Evolutionary conservation across 2,888 invertebrate genomes (phyloP), one percentile per base, ranked within the genome.

Genomic region (Ditylenchus weischeri): DNA sequence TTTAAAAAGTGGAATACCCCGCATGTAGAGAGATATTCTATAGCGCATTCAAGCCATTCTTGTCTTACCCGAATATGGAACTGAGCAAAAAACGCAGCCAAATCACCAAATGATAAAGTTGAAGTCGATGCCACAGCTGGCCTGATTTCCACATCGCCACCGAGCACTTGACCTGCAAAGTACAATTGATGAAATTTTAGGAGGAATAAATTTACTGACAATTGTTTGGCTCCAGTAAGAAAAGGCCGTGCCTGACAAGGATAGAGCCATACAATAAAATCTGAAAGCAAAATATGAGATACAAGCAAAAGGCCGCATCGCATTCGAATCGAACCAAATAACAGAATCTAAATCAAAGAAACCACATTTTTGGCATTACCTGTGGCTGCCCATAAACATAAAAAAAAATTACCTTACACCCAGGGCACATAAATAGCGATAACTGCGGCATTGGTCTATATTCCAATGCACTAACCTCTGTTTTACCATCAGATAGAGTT

Each of bases 11-110:
- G 2, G 29, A 29, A 7, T 54, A 54, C 54, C 54, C 29, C 10
- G 21, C 1, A 54, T 10, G 11, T 11, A 23, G n/a, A 21, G 15
- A 54, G 3, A 29, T 23, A 54, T 54, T 29, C 6, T 10, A 54
- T 13, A 54, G 54, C 54, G n/a, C 54, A 54, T 23, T 54, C 54
- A 21, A 54, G 54, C 54, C 54, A 54, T 23, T 54, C 29, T 54
- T 18, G 54, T 54, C n/a, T 54, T 5, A 54, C 2, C n/a, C 29
- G 21, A 23, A 54, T 21, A 18, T 54, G 54, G 54, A 5, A 54
- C n/a, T 18, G 54, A 54, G 54, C 3, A 54, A 29, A 54, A 8
- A 43, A 43, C 15, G 13, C 43, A 43, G 43, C 43, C 13, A 43
- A 43, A 43, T 43, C 43, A 43, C 15, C 43, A 15, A 43, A 2